These are phyloP conservation scores for Agapornis roseicollis DNA, from an alignment of 2,113 vertebrate genomes.

Conservation along the genomic window DNA sequence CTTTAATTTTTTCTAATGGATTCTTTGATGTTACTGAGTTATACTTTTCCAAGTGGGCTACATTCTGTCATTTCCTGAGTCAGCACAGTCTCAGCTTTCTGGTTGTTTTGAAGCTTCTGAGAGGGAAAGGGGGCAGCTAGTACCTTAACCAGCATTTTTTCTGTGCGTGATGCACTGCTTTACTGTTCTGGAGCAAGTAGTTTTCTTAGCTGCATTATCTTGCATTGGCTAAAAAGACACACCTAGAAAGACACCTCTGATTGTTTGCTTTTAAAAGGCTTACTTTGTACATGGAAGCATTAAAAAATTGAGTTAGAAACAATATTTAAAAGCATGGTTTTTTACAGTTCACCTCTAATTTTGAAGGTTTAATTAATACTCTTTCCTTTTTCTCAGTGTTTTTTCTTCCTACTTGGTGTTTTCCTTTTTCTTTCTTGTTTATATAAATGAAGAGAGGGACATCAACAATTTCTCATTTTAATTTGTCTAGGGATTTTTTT, in stretches of 20 bases:
- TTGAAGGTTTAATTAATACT: not conserved
- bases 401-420: not conserved
- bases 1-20: not conserved
- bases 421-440: not conserved
- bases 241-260: not conserved
- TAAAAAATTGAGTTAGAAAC: not conserved
- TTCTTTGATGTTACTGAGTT: not conserved
- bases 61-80: not conserved
- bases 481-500: not conserved
- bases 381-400: not conserved
- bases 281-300: not conserved
- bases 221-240: not conserved
- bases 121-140: not conserved
- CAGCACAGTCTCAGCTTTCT: not conserved
- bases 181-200: not conserved
- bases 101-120: not conserved
- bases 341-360: not conserved
- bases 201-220: not conserved
- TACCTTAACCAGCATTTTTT: not conserved
- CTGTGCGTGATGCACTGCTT: accelerated
- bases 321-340: not conserved
- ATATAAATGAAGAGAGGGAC: not conserved
- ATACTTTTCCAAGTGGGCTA: not conserved
- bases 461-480: not conserved
- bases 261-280: not conserved